Base-by-base conservation (phyloP, 2,113 vertebrate genomes). In the Pseudopipra pipra region DNA sequence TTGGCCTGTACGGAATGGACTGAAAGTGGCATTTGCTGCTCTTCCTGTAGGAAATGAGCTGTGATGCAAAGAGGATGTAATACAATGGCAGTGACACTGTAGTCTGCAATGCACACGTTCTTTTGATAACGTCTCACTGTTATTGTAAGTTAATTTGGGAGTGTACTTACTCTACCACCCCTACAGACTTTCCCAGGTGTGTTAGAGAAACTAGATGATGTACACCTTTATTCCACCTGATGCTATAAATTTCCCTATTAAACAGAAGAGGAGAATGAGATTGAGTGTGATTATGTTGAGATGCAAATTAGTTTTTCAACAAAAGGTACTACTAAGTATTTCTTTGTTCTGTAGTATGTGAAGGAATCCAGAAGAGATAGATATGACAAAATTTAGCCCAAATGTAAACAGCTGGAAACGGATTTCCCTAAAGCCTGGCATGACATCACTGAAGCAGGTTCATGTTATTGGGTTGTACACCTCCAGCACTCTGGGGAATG, bases 1-100 rank as follows among this genome's bases (percentile, higher is more conserved):
- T 8, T 14, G 28, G 46, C 25, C 24, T n/a, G 28, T 27, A 39
- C 27, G 30, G 33, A 91, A 72, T 3, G 8, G 21, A 55, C 35
- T 47, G 44, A 82, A 43, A 0, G 0, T 23, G 15, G 18, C 49
- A 51, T 51, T 3, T 76, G 33, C 47, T 71, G 63, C 28, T 70
- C 27, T 56, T n/a, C 20, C 68, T 46, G 55, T 58, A 67, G 61
- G 77, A 49, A 89, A 87, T 35, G 3, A 62, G 35, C 14, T 72
- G 70, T 39, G 44, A 47, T 3, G 3, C 11, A 61, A 73, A 94
- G 43, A 18, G 33, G 18, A 46, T 0, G 1, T 15, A 67, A 73
- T 2, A 4, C 27, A 37, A 16, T 43, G 61, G 27, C 71, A 55
- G 4, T 16, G 54, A 83, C 35, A 44, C 14, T 0, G 0, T 1